Percentiles rank a stretch among this genome's conserved stretches.
Evolutionary conservation across 2,888 invertebrate species (phyloP).

Genomic region (Pycnomerus fuliginosus): DNA sequence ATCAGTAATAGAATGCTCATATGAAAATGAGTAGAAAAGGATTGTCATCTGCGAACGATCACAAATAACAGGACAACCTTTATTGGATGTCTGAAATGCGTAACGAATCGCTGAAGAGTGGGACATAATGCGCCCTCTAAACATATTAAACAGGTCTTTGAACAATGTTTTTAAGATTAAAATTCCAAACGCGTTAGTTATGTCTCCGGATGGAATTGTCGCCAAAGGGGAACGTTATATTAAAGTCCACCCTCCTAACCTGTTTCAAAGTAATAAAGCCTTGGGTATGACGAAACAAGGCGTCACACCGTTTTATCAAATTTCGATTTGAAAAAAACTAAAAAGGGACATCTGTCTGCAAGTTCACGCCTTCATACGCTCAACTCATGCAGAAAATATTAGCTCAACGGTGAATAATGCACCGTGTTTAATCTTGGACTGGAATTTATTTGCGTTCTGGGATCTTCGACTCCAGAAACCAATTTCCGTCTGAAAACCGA

Average conservation of each 20-base stretch:
- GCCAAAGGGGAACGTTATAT: conserved; percentile 32
- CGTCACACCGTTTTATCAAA: conserved; percentile 30
- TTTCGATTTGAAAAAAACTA: conserved; percentile 27
- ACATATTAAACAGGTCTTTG: conserved; percentile 34
- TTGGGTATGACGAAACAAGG: conserved; percentile 30
- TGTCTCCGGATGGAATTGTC: conserved; percentile 34
- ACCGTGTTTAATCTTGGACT: no score
- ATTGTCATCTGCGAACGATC: no score
- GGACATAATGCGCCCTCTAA: conserved; percentile 22
- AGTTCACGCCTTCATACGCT: conserved; percentile 33
- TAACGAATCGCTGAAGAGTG: conserved; percentile 22
- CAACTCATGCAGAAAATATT: conserved; percentile 35
- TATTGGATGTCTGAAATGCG: conserved; percentile 19
- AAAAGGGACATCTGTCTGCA: conserved; percentile 33
- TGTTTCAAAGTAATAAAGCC: conserved; percentile 25
- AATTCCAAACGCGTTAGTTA: conserved; percentile 42
- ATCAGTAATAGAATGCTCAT: no score
- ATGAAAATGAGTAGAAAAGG: no score
- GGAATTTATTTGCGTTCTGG: no score
- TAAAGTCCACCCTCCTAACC: conserved; percentile 37
- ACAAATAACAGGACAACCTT: conserved; percentile 20
- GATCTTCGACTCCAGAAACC: no score
- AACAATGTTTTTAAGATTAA: conserved; percentile 43
- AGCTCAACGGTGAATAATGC: no score
- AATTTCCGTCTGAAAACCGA: no score